phyloP scores from a whole-genome alignment of 2,888 invertebrate genomes.

The Trichogramma dendrolimi region DNA sequence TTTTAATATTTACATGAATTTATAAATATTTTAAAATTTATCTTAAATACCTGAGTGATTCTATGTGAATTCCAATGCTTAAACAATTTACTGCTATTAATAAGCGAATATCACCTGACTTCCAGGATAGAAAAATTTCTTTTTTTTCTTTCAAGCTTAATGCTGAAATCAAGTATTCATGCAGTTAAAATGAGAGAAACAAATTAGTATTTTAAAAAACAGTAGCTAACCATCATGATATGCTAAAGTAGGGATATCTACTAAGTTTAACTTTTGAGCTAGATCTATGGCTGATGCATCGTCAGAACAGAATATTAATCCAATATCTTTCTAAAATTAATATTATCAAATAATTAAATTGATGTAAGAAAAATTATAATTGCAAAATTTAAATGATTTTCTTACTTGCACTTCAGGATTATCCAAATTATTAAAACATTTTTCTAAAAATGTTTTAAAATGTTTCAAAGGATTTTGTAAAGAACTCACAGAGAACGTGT shows the following conservation, averaged over 20 bases:
- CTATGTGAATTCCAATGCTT: neutral
- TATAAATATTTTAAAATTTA: neutral
- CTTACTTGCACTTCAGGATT: too few relatives aligned
- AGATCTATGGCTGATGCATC: too few relatives aligned
- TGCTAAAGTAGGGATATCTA: too few relatives aligned
- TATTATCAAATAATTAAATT: too few relatives aligned
- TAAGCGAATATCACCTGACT: neutral
- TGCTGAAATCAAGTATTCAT: neutral
- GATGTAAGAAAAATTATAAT: too few relatives aligned
- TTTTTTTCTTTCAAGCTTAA: neutral
- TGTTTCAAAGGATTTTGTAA: slow-evolving; percentile 77
- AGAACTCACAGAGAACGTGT: slow-evolving; percentile 82
- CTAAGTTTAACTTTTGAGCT: too few relatives aligned
- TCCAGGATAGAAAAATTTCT: neutral
- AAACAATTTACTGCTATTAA: neutral
- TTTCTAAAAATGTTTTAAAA: slow-evolving; percentile 68
- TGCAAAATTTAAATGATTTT: too few relatives aligned
- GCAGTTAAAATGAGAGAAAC: too few relatives aligned
- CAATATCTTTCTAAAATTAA: too few relatives aligned
- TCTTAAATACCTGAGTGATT: neutral
- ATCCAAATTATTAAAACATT: slow-evolving; percentile 55
- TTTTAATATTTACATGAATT: neutral
- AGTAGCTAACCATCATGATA: too few relatives aligned
- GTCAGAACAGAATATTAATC: too few relatives aligned
- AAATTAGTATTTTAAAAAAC: too few relatives aligned